Conservation (phyloP, 64 coral and sea anemone genomes). For the Stichodactyla mertensii region DNA sequence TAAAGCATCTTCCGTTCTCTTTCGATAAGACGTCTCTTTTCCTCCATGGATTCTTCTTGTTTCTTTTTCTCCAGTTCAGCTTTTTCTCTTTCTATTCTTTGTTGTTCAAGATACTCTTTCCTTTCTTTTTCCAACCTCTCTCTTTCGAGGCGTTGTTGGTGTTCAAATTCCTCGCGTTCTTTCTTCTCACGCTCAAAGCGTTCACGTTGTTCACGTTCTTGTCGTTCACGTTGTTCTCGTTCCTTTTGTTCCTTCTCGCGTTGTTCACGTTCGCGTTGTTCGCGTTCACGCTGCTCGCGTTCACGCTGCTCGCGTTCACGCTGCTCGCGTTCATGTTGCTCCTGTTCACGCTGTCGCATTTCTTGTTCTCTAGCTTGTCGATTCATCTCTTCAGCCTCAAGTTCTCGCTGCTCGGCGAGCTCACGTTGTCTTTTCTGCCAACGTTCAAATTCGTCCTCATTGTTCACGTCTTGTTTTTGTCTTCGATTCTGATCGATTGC, state of each 20-base stretch:
- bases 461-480: conserved; percentile 11
- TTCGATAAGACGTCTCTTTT: background rate
- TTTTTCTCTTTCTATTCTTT: conserved; percentile 14
- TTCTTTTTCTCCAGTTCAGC: conserved; percentile 1
- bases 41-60: background rate
- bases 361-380: background rate
- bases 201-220: conserved; percentile 22
- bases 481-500: background rate
- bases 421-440: conserved; percentile 58
- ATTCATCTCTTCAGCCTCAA: background rate
- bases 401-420: conserved; percentile 47
- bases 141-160: conserved; percentile 19
- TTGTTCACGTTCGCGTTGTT: conserved; percentile 38
- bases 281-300: conserved; percentile 22
- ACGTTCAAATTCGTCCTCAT: conserved; percentile 55
- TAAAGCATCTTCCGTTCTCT: conserved; percentile 10
- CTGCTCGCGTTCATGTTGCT: conserved; percentile 29
- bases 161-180: conserved; percentile 13
- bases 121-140: conserved; percentile 45
- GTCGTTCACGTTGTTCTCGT: conserved; percentile 16
- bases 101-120: conserved; percentile 1
- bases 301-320: conserved; percentile 26
- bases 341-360: conserved; percentile 21
- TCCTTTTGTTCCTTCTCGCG: background rate
- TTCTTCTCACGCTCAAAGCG: conserved; percentile 27